These are phyloP conservation scores for Coecobrya sp. DNA, from an alignment of 2,888 invertebrate species.

Conservation along the genomic window DNA sequence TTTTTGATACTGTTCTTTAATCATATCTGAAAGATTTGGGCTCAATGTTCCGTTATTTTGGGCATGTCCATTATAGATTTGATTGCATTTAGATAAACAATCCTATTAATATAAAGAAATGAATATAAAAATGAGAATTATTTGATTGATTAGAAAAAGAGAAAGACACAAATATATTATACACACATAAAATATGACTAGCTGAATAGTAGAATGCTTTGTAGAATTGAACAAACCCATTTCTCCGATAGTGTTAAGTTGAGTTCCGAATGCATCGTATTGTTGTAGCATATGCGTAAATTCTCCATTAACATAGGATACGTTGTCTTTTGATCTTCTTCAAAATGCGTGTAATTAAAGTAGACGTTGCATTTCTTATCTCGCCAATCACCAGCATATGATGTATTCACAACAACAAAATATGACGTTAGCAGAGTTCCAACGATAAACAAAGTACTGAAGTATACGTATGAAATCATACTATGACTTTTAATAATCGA, in stretches of 20 bases:
- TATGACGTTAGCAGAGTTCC: neutral
- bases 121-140: neutral
- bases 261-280: neutral
- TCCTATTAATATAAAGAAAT: neutral
- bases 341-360: neutral
- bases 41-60: neutral
- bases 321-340: neutral
- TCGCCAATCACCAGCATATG: neutral
- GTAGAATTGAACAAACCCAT: too few species aligned
- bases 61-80: neutral
- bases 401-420: neutral
- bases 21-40: neutral
- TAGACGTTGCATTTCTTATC: neutral
- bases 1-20: constrained; percentile 3
- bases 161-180: too few species aligned
- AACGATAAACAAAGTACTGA: neutral
- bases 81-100: neutral
- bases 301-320: neutral
- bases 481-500: too few species aligned
- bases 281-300: neutral
- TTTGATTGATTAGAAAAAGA: too few species aligned
- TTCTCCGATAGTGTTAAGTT: too few species aligned
- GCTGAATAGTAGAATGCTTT: too few species aligned
- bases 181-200: too few species aligned
- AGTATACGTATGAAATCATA: too few species aligned